phyloP scores from a whole-genome alignment of 2,113 vertebrate species.

The Aegypius monachus region DNA sequence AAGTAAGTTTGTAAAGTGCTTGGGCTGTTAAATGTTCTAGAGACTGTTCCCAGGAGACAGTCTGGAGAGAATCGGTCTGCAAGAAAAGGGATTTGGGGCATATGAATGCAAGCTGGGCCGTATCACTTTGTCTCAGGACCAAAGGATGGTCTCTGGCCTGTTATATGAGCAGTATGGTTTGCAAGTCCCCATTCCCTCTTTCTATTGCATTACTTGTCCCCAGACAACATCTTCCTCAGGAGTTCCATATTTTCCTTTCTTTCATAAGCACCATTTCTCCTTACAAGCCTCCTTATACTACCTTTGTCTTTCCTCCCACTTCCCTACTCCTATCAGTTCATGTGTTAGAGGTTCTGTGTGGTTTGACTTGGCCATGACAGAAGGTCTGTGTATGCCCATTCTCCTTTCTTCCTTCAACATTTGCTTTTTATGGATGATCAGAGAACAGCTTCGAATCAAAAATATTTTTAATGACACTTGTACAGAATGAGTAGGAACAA shows the following conservation, averaged over 20 bases:
- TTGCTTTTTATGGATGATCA: background rate
- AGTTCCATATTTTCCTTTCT: background rate
- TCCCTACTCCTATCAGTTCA: background rate
- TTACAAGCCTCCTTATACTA: background rate
- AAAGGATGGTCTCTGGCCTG: background rate
- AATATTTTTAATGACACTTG: background rate
- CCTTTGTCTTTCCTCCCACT: background rate
- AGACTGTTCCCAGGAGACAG: background rate
- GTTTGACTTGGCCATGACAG: background rate
- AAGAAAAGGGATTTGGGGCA: background rate
- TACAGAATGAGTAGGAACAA: background rate
- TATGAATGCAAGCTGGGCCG: accelerated
- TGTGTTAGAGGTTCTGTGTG: background rate
- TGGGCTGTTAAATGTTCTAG: background rate
- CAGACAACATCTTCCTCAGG: background rate
- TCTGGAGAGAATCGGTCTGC: background rate
- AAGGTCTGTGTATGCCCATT: background rate
- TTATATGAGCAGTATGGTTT: background rate
- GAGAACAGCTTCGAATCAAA: background rate
- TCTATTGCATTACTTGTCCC: background rate
- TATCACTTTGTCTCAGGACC: background rate
- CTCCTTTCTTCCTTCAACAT: background rate
- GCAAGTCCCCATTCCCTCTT: background rate
- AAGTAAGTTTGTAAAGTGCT: background rate
- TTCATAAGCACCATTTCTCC: background rate